Evolutionary conservation across 2,888 invertebrate genomes (phyloP), one percentile per base, ranked within the genome.

Genomic region (Nomada hirtipes): DNA sequence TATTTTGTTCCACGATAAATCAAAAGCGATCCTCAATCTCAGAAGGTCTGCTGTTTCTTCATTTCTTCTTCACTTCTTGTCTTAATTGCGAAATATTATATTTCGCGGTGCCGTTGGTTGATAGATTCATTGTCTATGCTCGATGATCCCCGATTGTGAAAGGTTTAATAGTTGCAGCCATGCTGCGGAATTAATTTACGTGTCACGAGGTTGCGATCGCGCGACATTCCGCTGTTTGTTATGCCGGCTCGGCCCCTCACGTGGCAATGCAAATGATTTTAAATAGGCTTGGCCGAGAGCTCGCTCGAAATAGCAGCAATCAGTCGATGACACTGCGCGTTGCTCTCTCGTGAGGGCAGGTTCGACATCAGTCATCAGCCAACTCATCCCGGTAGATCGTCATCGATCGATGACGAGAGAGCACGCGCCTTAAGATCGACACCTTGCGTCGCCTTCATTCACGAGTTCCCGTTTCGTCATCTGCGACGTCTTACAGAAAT

Each of bases 281-380:
- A 84, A 84, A 86, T 81, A 83, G 84, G 87, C 70, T 79, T 84
- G 79, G 80, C 83, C 79, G 82, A 74, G 83, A 84, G 78, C 87
- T 80, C 74, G 86, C 86, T 85, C 73, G 81, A 88, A 90, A 90
- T 89, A 89, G 88, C 82, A 75, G 78, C 87, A 87, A 89, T 90
- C 90, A 90, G 90, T 90, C 90, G 90, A 90, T 90, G 90, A 90
- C 90, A 90, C 87, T 84, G 86, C 82, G 80, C 83, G 61, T 79
- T 55, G 74, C 64, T 79, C 63, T 79, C 64, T 69, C 73, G 67
- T 59, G 70, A 75, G 61, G 82, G 53, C 64, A 20, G 69, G 80
- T 77, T 81, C 84, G 87, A 81, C 72, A 82, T 82, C 83, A 83
- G 83, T 84, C 86, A 84, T 82, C 84, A 75, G 82, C 82, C 79